Conservation (phyloP, 2,888 invertebrate species). For the Dendrolimus pini region DNA sequence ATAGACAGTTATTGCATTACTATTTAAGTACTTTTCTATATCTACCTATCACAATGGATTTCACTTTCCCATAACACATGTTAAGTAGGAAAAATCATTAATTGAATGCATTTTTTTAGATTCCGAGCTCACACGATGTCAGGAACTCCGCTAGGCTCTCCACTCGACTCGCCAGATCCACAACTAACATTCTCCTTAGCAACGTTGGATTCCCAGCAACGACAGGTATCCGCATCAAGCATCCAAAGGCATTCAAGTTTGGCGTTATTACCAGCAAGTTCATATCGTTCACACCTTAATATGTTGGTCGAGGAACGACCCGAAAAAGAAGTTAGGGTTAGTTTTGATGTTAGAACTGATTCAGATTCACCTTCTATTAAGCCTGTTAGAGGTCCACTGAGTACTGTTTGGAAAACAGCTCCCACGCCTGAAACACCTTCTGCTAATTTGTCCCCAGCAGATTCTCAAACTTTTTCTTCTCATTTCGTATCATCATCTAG, state of each 20-base stretch:
- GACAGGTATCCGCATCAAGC: conserved; percentile 78
- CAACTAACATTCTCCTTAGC: conserved; percentile 80
- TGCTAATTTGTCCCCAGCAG: conserved; percentile 78
- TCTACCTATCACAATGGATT: background rate
- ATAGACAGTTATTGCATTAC: no score
- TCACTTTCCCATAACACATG: background rate
- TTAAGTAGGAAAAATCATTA: background rate
- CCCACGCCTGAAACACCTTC: conserved; percentile 82
- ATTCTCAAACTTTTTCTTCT: conserved; percentile 79
- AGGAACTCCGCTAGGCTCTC: conserved; percentile 87
- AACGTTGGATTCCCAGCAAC: conserved; percentile 76
- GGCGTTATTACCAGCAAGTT: conserved; percentile 66
- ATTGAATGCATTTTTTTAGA: conserved; percentile 61
- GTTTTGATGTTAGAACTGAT: conserved; percentile 57
- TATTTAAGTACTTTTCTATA: no score
- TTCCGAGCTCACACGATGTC: conserved; percentile 89
- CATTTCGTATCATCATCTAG: conserved; percentile 77
- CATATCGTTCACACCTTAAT: conserved; percentile 66
- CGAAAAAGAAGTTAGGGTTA: conserved; percentile 66
- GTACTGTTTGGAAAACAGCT: conserved; percentile 63
- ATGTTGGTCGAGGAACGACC: conserved; percentile 67
- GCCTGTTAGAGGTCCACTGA: conserved; percentile 60
- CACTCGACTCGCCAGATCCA: conserved; percentile 88
- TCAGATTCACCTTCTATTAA: conserved; percentile 51
- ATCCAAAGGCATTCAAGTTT: conserved; percentile 66